Conservation (phyloP, 2,797 vertebrate genomes). For the Hemitrygon akajei region DNA sequence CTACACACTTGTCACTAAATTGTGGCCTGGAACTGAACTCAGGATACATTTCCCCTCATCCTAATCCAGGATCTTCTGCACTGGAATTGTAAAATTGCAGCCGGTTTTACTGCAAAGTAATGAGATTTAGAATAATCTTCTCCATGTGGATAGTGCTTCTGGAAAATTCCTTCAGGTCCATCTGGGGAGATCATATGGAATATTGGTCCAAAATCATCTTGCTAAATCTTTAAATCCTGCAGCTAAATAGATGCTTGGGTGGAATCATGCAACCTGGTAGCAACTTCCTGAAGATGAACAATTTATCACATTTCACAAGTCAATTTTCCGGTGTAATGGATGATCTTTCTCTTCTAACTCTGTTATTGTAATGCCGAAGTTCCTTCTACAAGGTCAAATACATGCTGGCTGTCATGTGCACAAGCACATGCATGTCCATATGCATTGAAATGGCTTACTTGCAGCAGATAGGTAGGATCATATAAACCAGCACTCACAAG, state of each 20-base stretch:
- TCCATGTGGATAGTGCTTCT: neutral
- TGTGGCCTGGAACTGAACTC: neutral
- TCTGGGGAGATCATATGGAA: neutral
- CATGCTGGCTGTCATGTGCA: too few relatives aligned
- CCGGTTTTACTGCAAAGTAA: too few relatives aligned
- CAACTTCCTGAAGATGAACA: neutral
- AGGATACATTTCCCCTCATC: neutral
- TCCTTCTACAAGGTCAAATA: too few relatives aligned
- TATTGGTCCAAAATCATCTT: neutral
- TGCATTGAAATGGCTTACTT: too few relatives aligned
- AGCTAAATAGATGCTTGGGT: neutral
- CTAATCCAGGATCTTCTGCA: neutral
- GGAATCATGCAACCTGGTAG: neutral
- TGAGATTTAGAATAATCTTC: neutral
- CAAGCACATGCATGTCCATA: too few relatives aligned
- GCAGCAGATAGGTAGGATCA: too few relatives aligned
- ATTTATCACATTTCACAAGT: conserved; percentile 12
- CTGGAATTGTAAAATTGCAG: too few relatives aligned
- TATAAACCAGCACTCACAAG: too few relatives aligned
- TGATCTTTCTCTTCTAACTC: neutral
- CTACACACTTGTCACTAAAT: too few relatives aligned
- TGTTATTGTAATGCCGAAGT: neutral
- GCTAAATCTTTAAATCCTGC: neutral
- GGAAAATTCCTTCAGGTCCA: neutral
- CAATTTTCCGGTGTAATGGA: neutral